Base-by-base conservation (phyloP, 2,113 vertebrate genomes). In the Rutilus rutilus region DNA sequence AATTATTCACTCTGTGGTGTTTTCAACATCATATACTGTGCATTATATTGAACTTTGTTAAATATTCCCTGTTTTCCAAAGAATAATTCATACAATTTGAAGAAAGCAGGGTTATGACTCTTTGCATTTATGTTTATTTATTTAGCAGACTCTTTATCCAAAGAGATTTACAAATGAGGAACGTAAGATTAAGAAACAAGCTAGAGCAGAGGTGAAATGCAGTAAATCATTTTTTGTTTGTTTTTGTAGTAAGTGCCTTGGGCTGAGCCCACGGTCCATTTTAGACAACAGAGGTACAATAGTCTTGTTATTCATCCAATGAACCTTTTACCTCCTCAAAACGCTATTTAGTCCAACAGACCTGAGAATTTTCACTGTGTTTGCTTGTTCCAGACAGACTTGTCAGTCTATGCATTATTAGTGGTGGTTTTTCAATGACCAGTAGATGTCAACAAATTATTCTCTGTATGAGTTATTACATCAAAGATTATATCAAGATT, bases 1-100 rank as follows among this genome's bases (percentile, higher is more conserved):
- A 88, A 94, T 95, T 92, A 93, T 91, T 88, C 91, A 90, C 89
- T 90, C 86, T 90, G 89, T 90, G 91, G 94, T 92, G 89, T 92
- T 94, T 93, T 94, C 87, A 83, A 87, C 92, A 91, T 89, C 90
- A 92, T 93, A 91, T 91, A 92, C 91, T 93, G 87, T 90, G 23
- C 33, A n/a, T 21, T 79, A 15, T 14, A 92, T 93, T 92, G 33
- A 73, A 39, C 33, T 30, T 69, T 39, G 4, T 59, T 25, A 57
- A 73, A 57, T 78, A 81, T 65, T 42, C 10, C 69, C 50, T 12
- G 30, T 25, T 47, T 19, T 78, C 30, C 19, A 65, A 30, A 64
- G 21, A 81, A 52, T 50, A 33, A 52, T 30, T 36, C 11, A 15
- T 59, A 12, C 12, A 21, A 14, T 79, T 79, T n/a, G 30, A 59